Evolutionary conservation across 2,797 vertebrate genomes (phyloP), one percentile per base, ranked within the genome.

Genomic region (Agapornis canus): DNA sequence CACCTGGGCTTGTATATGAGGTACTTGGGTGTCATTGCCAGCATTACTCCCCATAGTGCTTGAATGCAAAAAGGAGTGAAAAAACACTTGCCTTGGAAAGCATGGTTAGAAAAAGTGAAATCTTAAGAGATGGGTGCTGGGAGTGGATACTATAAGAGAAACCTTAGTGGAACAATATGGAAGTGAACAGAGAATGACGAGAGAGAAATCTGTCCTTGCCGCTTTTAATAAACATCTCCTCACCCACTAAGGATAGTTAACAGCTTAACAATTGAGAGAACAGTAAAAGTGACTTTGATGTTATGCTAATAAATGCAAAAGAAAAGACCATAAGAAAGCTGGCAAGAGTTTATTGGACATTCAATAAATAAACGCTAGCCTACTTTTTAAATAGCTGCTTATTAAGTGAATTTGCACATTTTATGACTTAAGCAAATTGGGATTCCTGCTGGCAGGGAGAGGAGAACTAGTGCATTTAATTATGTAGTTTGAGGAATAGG

Each of bases 361-460:
- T 68, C n/a, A 75, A 92, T 85, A 93, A 91, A 82, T 80, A 89
- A 75, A 26, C 6, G 22, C 10, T 2, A 5, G 25, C 37, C 64
- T 83, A 31, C 23, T 64, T 79, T 89, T 79, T n/a, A 85, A 95
- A 92, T 70, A 89, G 45, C 29, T 92, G 29, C 32, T 87, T 91
- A 75, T 92, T 89, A 92, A 82, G 40, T 52, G 56, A 82, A n/a
- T 87, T 78, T 93, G 15, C 25, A 11, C 19, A 39, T 81, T 92
- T 94, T 92, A 92, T 54, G 71, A 85, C 71, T 93, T 39, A 64
- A 80, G 27, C 4, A 92, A 94, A 88, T 88, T 76, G 39, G 14
- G 35, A 84, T 94, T 89, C 35, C 45, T 87, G 21, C 27, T 40
- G 43, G 43, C 60, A 91, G 37, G 27, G 25, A 64, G 17, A 86